These are phyloP conservation scores for Drosophila eugracilis DNA, from an alignment of 1,140 invertebrate species.

Conservation along the genomic window DNA sequence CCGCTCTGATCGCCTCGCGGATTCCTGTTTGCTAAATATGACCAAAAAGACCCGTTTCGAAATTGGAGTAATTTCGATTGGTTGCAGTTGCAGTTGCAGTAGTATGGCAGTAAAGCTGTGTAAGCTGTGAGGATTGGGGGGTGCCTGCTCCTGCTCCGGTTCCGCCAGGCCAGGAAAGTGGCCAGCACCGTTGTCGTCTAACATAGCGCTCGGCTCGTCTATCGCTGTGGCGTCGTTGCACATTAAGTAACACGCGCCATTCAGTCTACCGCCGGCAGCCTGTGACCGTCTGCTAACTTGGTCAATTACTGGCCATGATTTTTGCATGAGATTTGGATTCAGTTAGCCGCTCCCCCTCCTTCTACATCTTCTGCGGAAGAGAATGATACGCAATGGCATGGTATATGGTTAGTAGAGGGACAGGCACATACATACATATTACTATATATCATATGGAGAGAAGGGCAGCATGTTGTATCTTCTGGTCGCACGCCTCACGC, in stretches of 20 bases:
- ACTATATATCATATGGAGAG: neutral
- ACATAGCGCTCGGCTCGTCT: no score
- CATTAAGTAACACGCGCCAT: conserved; percentile 74
- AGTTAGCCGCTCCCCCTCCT: no score
- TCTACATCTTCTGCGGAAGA: no score
- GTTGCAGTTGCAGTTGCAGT: no score
- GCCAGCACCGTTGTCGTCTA: no score
- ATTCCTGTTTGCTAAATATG: conserved; percentile 84
- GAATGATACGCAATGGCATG: neutral
- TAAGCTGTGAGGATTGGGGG: no score
- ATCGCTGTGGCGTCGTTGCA: conserved; percentile 33
- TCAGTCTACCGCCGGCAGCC: conserved; percentile 29
- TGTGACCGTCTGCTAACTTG: conserved; percentile 44
- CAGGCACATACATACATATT: no score
- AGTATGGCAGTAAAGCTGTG: no score
- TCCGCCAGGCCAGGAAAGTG: conserved; percentile 75
- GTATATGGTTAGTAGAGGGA: no score
- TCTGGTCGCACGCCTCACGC: conserved; percentile 67
- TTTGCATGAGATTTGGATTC: conserved; percentile 38
- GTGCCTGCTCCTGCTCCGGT: conserved; percentile 45
- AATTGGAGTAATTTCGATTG: conserved; percentile 84
- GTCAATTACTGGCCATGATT: conserved; percentile 49
- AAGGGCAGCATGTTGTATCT: conserved; percentile 19
- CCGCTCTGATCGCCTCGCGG: conserved; percentile 9
- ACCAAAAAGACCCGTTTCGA: conserved; percentile 78